These are phyloP conservation scores for Brachirus orientalis DNA, from an alignment of 2,113 vertebrate species.

Conservation along the genomic window DNA sequence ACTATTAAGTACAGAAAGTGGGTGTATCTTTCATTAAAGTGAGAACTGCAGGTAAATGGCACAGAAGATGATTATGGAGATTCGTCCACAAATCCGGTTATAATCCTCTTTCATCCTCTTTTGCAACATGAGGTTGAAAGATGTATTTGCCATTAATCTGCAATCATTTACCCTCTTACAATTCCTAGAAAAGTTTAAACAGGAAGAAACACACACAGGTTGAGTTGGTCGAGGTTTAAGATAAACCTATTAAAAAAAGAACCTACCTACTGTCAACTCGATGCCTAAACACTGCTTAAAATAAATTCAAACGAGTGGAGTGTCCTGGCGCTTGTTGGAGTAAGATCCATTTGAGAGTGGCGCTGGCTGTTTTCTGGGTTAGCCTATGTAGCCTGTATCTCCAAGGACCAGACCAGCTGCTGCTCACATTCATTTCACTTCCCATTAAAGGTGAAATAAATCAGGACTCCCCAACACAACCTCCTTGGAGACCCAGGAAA, in stretches of 20 bases:
- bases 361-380: constrained; percentile 74
- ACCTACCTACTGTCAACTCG: constrained; percentile 38
- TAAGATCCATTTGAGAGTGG: constrained; percentile 49
- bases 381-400: constrained; percentile 73
- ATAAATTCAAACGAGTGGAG: constrained; percentile 57
- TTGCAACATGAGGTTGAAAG: constrained; percentile 60
- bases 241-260: constrained; percentile 18
- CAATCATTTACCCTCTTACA: constrained; percentile 63
- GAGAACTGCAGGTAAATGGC: constrained; percentile 63
- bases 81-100: constrained; percentile 74
- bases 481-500: constrained; percentile 62
- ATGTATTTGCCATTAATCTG: constrained; percentile 74
- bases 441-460: constrained; percentile 83
- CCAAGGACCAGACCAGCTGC: constrained; percentile 79
- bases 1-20: constrained; percentile 10
- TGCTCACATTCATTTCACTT: constrained; percentile 84
- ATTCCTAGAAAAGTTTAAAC: constrained; percentile 52
- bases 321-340: constrained; percentile 46
- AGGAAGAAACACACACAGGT: constrained; percentile 34
- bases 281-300: constrained; percentile 48
- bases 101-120: constrained; percentile 77
- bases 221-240: constrained; percentile 22
- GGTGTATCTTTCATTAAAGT: constrained; percentile 25
- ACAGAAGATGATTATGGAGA: constrained; percentile 73
- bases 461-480: constrained; percentile 76